phyloP scores from a whole-genome alignment of 2,888 invertebrate species.

The Blera fallax region DNA sequence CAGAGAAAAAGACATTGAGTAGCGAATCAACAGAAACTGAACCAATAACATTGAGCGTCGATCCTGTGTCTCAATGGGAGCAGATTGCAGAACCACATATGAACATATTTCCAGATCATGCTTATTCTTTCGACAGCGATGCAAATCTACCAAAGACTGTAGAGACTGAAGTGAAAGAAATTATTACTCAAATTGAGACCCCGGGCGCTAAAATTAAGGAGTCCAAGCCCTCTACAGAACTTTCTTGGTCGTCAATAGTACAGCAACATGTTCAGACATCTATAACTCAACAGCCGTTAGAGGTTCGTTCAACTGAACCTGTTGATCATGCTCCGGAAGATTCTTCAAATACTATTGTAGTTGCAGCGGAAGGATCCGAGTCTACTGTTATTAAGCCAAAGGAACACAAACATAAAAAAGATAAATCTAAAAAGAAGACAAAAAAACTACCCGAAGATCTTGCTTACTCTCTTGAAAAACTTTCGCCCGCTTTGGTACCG shows the following conservation, averaged over 20 bases:
- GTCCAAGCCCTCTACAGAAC: not conserved
- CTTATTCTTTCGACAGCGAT: not conserved
- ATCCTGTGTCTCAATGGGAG: not conserved
- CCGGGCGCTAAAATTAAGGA: not conserved
- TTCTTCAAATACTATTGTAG: not conserved
- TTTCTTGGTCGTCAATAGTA: slow-evolving; percentile 17
- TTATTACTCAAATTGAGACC: not conserved
- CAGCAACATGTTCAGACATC: not conserved
- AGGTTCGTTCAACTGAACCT: not conserved
- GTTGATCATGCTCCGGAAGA: not conserved
- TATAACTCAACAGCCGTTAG: not conserved
- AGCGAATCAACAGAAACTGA: not conserved
- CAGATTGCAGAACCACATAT: not conserved
- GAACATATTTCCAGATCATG: not conserved
- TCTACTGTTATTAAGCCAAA: not conserved
- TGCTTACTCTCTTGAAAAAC: not conserved
- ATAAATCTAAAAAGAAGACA: slow-evolving; percentile 9
- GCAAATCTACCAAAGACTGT: not conserved
- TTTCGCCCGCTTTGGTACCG: not conserved
- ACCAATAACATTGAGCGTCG: no score
- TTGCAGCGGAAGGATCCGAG: not conserved
- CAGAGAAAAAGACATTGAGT: not conserved
- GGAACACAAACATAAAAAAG: not conserved
- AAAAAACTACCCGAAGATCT: not conserved
- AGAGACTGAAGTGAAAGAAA: not conserved